Conservation (phyloP, 2,113 vertebrate species). For the Phycodurus eques region DNA sequence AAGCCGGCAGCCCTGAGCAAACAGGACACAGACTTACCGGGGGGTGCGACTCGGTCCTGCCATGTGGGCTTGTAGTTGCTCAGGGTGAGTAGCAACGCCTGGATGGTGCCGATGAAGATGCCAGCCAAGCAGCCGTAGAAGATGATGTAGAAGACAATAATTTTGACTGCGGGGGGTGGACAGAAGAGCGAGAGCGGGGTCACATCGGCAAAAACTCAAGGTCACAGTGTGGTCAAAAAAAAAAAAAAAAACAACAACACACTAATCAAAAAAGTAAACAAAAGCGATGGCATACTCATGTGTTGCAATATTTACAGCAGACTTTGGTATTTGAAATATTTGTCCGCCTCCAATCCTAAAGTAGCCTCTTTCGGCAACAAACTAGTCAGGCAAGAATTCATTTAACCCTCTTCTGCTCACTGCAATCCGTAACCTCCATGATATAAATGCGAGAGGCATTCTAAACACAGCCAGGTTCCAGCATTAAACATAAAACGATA, state of each 20-base stretch:
- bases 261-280: neutral
- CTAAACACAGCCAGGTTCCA: conserved; percentile 24
- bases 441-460: neutral
- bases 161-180: conserved; percentile 80
- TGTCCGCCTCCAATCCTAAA: neutral
- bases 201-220: neutral
- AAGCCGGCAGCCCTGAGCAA: neutral
- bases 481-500: conserved; percentile 4
- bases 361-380: neutral
- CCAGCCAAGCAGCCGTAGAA: conserved; percentile 95
- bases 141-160: conserved; percentile 87
- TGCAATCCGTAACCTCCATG: neutral
- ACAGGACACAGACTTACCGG: conserved; percentile 77
- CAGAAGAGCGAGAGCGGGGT: neutral
- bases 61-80: conserved; percentile 92
- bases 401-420: neutral
- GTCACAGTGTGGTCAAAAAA: neutral
- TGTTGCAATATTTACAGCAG: neutral
- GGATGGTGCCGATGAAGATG: conserved; percentile 97
- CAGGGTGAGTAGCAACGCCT: conserved; percentile 90
- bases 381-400: neutral
- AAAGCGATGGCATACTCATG: neutral
- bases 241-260: neutral
- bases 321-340: neutral
- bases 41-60: conserved; percentile 93